Conservation (phyloP, 2,797 vertebrate species). For the Erethizon dorsatum region DNA sequence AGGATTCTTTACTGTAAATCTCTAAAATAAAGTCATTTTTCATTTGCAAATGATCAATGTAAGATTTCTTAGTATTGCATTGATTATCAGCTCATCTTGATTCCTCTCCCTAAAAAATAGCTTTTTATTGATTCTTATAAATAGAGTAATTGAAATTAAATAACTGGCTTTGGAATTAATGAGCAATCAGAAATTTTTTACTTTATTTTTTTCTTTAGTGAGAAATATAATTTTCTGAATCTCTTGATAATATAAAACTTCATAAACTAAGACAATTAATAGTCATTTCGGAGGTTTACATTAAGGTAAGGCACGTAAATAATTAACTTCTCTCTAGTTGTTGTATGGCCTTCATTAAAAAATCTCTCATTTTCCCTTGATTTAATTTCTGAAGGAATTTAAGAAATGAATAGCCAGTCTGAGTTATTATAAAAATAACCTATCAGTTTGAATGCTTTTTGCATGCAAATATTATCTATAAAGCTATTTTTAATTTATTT, state of each 20-base stretch:
- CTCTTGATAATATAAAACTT: background rate
- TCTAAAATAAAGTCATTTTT: constrained; percentile 25
- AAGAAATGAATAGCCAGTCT: background rate
- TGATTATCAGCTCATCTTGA: background rate
- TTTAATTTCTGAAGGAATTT: background rate
- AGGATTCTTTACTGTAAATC: background rate
- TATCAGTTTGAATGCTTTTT: background rate
- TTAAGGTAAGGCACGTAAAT: constrained; percentile 27
- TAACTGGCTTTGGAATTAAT: background rate
- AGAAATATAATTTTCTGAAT: background rate
- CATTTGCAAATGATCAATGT: background rate
- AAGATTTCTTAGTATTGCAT: background rate
- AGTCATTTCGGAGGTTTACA: background rate
- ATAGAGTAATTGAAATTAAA: constrained; percentile 43
- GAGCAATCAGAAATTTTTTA: constrained; percentile 23
- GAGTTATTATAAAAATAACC: background rate
- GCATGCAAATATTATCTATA: background rate
- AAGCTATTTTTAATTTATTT: constrained; percentile 1
- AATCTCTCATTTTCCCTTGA: constrained; percentile 34
- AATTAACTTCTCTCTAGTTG: constrained; percentile 45
- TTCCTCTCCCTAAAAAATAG: background rate
- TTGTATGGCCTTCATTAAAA: constrained; percentile 45
- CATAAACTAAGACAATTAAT: constrained; percentile 1
- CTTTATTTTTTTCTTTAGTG: background rate
- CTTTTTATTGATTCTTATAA: constrained; percentile 2